phyloP scores from a whole-genome alignment of 2,113 vertebrate genomes.

The Rhinogobius similis region DNA sequence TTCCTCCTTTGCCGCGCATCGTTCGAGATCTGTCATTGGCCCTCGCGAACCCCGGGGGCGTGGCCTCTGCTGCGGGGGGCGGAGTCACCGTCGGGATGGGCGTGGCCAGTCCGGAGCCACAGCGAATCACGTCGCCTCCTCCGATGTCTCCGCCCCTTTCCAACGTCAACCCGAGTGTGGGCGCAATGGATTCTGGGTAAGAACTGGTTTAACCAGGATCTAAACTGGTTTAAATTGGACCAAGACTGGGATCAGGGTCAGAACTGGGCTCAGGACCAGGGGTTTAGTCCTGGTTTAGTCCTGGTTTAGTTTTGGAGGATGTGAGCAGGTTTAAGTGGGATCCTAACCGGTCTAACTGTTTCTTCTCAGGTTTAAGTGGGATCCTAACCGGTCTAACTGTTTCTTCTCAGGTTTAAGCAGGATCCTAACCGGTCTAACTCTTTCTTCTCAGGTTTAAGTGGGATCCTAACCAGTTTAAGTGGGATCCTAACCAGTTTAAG shows the following conservation, averaged over 20 bases:
- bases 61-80: constrained; percentile 56
- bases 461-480: not conserved
- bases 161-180: constrained; percentile 82
- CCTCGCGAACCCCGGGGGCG: constrained; percentile 85
- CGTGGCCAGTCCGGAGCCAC: constrained; percentile 48
- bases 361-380: constrained; percentile 76
- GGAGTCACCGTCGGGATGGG: not conserved
- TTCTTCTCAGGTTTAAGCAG: constrained; percentile 77
- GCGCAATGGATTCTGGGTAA: constrained; percentile 87
- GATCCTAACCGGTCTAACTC: not conserved
- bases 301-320: too few relatives aligned
- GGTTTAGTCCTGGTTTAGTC: too few relatives aligned
- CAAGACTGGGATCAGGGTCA: too few relatives aligned
- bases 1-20: constrained; percentile 91
- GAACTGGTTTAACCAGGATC: constrained; percentile 25
- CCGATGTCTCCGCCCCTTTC: constrained; percentile 80
- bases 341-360: constrained; percentile 11
- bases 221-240: too few relatives aligned
- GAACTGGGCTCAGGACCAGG: too few relatives aligned
- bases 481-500: too few relatives aligned
- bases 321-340: not conserved
- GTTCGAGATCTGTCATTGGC: constrained; percentile 89
- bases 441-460: constrained; percentile 77
- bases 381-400: not conserved
- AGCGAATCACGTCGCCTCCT: constrained; percentile 77